Base-by-base conservation (phyloP, 2,888 invertebrate genomes). In the Tetragonula carbonaria region DNA sequence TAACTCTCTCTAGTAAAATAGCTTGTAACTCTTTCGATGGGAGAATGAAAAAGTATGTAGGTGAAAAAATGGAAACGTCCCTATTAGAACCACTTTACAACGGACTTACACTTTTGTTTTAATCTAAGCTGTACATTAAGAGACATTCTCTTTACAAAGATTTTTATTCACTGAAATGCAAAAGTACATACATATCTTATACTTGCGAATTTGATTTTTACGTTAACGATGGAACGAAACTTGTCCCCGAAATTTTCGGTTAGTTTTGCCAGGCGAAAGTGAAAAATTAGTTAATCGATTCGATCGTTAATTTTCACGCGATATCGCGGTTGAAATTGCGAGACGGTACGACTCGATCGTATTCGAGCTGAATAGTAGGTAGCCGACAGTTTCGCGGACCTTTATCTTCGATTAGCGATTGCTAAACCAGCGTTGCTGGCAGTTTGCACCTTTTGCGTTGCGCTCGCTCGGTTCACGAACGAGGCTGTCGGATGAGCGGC, bases 401-500 rank as follows among this genome's bases (percentile, higher is more conserved):
- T 76, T 79, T 59, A 63, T 67, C 72, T 16, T 16, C 65, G 82
- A 84, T 78, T 81, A 74, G 65, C 74, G 66, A 78, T 81, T 78
- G 23, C 23, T 23, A 23, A 23, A 23, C 23, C 23, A 23, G 23
- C 75, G 70, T 45, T 5, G 75, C 57, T 50, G 23, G 33, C 65
- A 59, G 77, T 78, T 77, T 66, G 65, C 80, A 78, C 67, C 72
- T 45, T 65, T 45, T 18, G 2, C 73, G 74, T 50, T 68, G 77
- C 77, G 65, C 76, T 81, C 75, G 72, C 75, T 51, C 74, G 66
- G 68, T 82, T 75, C 88, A 65, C 72, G 82, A 76, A 76, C 78
- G 81, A 45, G 45, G 67, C 67, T 78, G 78, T 71, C 68, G 77
- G 85, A 80, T 73, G 84, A 81, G 80, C 86, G 80, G 80, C 85